Evolutionary conservation across 1,140 invertebrate genomes (phyloP).

Genomic region (Brachionus rubens): DNA sequence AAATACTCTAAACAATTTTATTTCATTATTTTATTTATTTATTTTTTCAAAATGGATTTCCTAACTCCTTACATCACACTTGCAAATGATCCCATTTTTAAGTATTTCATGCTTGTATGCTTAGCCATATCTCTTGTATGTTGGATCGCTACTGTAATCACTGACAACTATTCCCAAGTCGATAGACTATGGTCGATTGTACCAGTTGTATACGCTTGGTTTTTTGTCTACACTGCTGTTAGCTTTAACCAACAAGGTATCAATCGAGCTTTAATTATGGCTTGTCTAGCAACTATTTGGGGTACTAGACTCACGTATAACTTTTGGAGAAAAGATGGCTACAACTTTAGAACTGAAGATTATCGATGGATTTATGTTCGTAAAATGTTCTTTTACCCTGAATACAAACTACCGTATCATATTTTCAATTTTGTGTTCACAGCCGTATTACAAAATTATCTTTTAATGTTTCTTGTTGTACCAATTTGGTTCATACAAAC

Average conservation of each 20-base stretch:
- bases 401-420: constrained; percentile 26
- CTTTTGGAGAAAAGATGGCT: constrained; percentile 41
- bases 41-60: neutral
- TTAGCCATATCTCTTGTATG: neutral
- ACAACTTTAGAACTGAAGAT: constrained; percentile 13
- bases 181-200: constrained; percentile 43
- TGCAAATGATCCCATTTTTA: neutral
- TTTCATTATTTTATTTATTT: too few species aligned
- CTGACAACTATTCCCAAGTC: constrained; percentile 42
- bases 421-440: constrained; percentile 40
- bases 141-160: constrained; percentile 9
- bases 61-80: neutral
- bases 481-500: constrained; percentile 34
- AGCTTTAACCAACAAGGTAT: neutral
- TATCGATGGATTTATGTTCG: constrained; percentile 37
- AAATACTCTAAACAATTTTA: too few species aligned
- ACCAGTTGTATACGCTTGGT: constrained; percentile 21
- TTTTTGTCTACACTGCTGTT: neutral
- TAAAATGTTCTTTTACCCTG: constrained; percentile 41
- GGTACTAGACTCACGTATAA: constrained; percentile 25
- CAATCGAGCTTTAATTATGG: neutral
- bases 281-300: constrained; percentile 1
- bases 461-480: constrained; percentile 20
- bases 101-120: neutral
- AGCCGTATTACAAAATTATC: constrained; percentile 24